Percentiles rank a stretch among this genome's conserved stretches.
These are phyloP conservation scores for Cardiocondyla obscurior DNA, from an alignment of 1,140 invertebrate genomes.

Conservation along the genomic window DNA sequence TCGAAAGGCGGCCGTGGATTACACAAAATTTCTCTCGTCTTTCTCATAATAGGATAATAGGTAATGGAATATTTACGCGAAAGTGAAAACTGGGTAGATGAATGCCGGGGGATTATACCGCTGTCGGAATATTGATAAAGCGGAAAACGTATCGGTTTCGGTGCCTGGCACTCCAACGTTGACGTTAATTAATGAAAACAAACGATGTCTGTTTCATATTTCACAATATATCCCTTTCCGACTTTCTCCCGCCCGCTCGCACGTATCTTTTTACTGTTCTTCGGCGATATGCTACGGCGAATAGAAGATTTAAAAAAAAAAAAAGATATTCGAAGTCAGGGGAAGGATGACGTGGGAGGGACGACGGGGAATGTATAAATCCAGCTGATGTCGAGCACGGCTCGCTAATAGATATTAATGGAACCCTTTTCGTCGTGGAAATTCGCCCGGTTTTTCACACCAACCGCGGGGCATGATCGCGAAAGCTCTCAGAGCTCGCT, in stretches of 20 bases:
- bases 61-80: slow-evolving; percentile 1
- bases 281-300: slow-evolving; percentile 42
- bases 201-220: slow-evolving; percentile 69
- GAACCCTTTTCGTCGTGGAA: slow-evolving; percentile 67
- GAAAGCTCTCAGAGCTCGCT: slow-evolving; percentile 33
- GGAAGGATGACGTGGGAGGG: background rate
- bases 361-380: slow-evolving; percentile 59
- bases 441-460: slow-evolving; percentile 59
- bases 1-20: background rate
- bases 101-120: background rate
- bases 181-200: slow-evolving; percentile 66
- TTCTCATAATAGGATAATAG: background rate
- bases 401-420: slow-evolving; percentile 78
- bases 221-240: slow-evolving; percentile 52
- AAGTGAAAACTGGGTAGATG: slow-evolving; percentile 24
- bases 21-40: background rate
- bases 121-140: slow-evolving; percentile 58
- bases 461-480: slow-evolving; percentile 49
- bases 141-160: slow-evolving; percentile 38
- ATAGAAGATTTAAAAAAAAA: slow-evolving; percentile 31
- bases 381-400: slow-evolving; percentile 71
- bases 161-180: slow-evolving; percentile 24
- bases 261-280: slow-evolving; percentile 47
- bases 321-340: slow-evolving; percentile 20
- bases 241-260: slow-evolving; percentile 16